Conservation (phyloP, 2,113 vertebrate genomes). For the Otis tarda region DNA sequence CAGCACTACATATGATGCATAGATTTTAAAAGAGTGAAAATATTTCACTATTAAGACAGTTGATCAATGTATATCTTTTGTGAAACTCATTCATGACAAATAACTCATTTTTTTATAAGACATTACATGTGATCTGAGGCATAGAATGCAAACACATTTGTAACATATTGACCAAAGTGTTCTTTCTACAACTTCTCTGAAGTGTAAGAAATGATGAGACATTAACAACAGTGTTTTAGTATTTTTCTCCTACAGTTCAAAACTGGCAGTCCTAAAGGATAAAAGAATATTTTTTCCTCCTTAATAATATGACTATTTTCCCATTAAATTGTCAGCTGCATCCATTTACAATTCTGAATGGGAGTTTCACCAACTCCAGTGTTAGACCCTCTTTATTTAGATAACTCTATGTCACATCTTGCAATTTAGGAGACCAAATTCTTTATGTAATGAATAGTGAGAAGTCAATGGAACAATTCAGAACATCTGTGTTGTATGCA, state of each 20-base stretch:
- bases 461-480: neutral
- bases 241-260: constrained; percentile 48
- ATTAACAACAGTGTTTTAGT: constrained; percentile 2
- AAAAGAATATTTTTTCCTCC: constrained; percentile 7
- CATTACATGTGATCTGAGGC: neutral
- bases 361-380: neutral
- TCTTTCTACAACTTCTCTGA: constrained; percentile 22
- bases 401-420: neutral
- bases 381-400: neutral
- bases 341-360: neutral
- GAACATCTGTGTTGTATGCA: neutral
- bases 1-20: neutral
- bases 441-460: neutral
- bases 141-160: constrained; percentile 2
- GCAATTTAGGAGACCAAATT: neutral
- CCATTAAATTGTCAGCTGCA: neutral
- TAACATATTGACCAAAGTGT: constrained; percentile 8
- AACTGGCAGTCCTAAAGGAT: neutral
- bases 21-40: neutral
- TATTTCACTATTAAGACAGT: constrained; percentile 35
- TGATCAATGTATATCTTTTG: neutral
- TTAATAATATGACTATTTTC: neutral
- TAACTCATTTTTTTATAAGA: neutral
- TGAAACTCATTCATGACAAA: constrained; percentile 10
- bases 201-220: constrained; percentile 16